A percentile compares a stretch with the other conserved stretches of the same genome.
Conservation (phyloP, 1,140 invertebrate genomes). For the Bombus pascuorum region DNA sequence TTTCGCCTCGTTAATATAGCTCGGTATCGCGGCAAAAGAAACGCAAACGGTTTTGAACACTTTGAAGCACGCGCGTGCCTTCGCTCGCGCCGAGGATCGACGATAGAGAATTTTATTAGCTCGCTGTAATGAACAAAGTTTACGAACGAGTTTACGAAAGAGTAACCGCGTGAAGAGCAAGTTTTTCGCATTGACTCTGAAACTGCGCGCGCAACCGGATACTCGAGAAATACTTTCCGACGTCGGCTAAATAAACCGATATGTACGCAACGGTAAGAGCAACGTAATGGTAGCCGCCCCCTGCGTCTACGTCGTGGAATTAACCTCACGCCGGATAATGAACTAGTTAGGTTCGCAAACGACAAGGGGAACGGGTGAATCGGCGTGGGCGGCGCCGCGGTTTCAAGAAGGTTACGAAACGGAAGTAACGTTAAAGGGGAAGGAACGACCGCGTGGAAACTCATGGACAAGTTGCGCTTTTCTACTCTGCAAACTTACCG, state of each 20-base stretch:
- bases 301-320: constrained; percentile 15
- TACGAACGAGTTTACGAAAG: constrained; percentile 2
- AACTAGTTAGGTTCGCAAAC: constrained; percentile 49
- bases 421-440: constrained; percentile 42
- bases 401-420: constrained; percentile 41
- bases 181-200: not conserved
- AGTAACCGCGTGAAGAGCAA: constrained; percentile 10
- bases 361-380: constrained; percentile 39
- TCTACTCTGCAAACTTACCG: not conserved
- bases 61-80: not conserved
- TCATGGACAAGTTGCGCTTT: not conserved
- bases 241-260: constrained; percentile 1
- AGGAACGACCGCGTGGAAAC: constrained; percentile 36
- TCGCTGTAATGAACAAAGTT: constrained; percentile 25
- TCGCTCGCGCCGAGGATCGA: not conserved
- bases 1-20: constrained; percentile 24
- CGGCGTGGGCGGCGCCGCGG: constrained; percentile 25
- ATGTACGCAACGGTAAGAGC: constrained; percentile 15
- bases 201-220: not conserved
- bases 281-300: constrained; percentile 4
- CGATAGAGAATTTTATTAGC: constrained; percentile 17
- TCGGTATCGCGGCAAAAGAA: not conserved
- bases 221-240: not conserved
- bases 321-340: constrained; percentile 45
- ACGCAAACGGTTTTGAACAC: not conserved